Conservation (phyloP, 2,888 invertebrate species). For the Frankliniella intonsa region DNA sequence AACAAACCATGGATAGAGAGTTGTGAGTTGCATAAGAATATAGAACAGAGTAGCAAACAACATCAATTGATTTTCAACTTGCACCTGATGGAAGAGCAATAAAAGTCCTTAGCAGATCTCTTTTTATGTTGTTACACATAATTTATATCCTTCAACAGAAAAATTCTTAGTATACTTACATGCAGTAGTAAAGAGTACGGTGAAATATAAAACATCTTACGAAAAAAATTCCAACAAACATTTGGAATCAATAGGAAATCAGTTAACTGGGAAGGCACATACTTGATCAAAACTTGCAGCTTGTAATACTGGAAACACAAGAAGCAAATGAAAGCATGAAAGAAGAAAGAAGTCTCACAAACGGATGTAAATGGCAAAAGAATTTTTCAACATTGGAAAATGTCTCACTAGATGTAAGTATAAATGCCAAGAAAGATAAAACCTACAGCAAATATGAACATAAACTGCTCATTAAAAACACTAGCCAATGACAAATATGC, state of each 20-base stretch:
- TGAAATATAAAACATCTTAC: background rate
- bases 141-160: background rate
- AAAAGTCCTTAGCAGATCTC: background rate
- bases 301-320: slow-evolving; percentile 1
- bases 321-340: background rate
- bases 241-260: background rate
- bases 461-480: background rate
- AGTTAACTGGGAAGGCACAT: too few species aligned
- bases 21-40: background rate
- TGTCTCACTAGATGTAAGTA: background rate
- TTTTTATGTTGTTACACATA: background rate
- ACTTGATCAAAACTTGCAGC: background rate
- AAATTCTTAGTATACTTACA: background rate
- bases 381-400: too few species aligned
- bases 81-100: background rate
- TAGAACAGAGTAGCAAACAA: background rate
- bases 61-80: background rate
- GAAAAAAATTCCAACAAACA: background rate
- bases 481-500: background rate
- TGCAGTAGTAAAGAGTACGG: background rate
- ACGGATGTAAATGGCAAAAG: too few species aligned
- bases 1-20: too few species aligned
- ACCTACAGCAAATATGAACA: background rate
- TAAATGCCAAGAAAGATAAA: slow-evolving; percentile 4
- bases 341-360: background rate